Conservation (phyloP, 2,888 invertebrate genomes). For the Scaptomyza caliginosa region DNA sequence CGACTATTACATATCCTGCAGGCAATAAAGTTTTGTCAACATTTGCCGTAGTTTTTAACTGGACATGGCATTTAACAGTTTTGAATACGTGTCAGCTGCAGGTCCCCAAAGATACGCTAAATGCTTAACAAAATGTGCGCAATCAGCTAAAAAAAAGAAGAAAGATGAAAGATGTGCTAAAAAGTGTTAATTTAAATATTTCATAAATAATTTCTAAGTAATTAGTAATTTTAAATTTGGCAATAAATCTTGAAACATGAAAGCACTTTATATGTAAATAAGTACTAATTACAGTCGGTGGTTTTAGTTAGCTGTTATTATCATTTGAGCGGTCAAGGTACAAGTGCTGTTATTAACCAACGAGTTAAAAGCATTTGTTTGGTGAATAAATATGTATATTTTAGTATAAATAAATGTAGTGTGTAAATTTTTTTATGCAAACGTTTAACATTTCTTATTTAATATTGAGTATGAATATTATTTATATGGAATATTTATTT, state of each 20-base stretch:
- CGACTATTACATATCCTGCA: conserved; percentile 21
- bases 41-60: background rate
- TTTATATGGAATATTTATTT: background rate
- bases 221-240: background rate
- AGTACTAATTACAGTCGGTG: background rate
- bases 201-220: no score
- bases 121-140: conserved; percentile 3
- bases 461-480: background rate
- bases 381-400: background rate
- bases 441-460: background rate
- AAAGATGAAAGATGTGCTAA: no score
- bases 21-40: conserved; percentile 10
- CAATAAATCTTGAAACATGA: background rate
- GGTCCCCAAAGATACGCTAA: conserved; percentile 4
- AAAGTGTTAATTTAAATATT: no score
- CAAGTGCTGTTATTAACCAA: background rate
- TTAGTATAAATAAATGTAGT: background rate
- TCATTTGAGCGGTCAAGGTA: no score
- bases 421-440: no score
- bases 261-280: background rate
- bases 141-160: background rate
- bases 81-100: background rate
- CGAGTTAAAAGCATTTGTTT: background rate
- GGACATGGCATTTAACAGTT: conserved; percentile 4
- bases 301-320: background rate